phyloP scores from a whole-genome alignment of 2,113 vertebrate species.

The Brachirus orientalis region DNA sequence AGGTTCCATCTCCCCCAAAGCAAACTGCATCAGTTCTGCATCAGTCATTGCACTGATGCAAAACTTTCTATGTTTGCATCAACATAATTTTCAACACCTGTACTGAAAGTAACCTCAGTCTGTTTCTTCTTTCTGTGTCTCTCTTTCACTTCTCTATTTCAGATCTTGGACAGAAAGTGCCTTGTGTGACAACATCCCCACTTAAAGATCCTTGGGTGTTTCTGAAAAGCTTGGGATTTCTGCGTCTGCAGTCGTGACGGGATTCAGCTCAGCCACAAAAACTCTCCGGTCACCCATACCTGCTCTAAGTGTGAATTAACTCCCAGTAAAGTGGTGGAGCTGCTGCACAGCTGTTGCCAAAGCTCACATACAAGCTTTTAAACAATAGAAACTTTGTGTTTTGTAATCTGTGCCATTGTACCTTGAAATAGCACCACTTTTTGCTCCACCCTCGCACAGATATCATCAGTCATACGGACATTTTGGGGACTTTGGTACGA shows the following conservation, averaged over 20 bases:
- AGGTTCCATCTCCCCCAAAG: too few relatives aligned
- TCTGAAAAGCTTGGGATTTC: conserved; percentile 65
- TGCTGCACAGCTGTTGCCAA: conserved; percentile 57
- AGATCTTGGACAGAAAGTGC: conserved; percentile 90
- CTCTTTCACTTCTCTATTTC: conserved; percentile 57
- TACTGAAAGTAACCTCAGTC: conserved; percentile 20
- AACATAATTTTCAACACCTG: neutral
- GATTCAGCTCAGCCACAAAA: conserved; percentile 71
- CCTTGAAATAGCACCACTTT: conserved; percentile 57
- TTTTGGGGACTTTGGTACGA: conserved; percentile 53
- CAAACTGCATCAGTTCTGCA: too few relatives aligned
- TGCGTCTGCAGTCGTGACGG: conserved; percentile 55
- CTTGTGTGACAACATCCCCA: conserved; percentile 84
- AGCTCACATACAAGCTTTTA: conserved; percentile 57
- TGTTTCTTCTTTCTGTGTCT: conserved; percentile 27
- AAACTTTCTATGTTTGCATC: neutral
- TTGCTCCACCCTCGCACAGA: conserved; percentile 34
- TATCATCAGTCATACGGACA: conserved; percentile 70
- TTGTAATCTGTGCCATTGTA: conserved; percentile 77
- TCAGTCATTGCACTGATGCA: neutral
- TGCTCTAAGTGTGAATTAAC: conserved; percentile 59
- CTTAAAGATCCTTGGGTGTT: conserved; percentile 75
- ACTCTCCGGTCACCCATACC: conserved; percentile 55
- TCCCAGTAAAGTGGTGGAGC: conserved; percentile 35
- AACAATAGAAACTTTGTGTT: conserved; percentile 57